Conservation (phyloP, 2,797 vertebrate genomes). For the Mus minutoides region DNA sequence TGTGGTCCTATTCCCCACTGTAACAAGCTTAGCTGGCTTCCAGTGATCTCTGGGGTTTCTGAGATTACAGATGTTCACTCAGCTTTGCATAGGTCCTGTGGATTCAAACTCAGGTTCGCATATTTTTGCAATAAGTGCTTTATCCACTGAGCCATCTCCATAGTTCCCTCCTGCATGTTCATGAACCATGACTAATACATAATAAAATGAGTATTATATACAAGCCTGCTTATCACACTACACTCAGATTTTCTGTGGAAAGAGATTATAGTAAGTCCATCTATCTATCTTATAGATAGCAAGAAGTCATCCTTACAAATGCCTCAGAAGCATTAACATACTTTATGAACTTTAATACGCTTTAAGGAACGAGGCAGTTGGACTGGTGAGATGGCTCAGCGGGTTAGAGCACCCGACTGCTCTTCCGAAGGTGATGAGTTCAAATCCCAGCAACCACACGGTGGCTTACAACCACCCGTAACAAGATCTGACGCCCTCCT, state of each 20-base stretch:
- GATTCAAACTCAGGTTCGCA: too few relatives aligned
- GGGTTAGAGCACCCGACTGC: too few relatives aligned
- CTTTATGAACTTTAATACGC: background rate
- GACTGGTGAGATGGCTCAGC: too few relatives aligned
- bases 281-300: background rate
- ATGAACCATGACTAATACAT: too few relatives aligned
- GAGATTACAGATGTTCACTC: background rate
- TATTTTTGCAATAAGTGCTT: background rate
- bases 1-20: background rate
- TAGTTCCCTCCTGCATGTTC: background rate
- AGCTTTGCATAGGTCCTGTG: too few relatives aligned
- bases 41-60: background rate
- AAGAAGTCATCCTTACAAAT: too few relatives aligned
- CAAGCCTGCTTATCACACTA: background rate
- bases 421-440: too few relatives aligned
- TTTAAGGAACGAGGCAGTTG: background rate
- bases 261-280: background rate
- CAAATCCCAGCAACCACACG: too few relatives aligned
- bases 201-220: background rate
- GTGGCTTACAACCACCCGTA: too few relatives aligned
- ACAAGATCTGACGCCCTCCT: too few relatives aligned
- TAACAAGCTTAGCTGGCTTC: background rate
- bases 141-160: background rate
- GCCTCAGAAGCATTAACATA: background rate
- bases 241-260: background rate